phyloP scores from a whole-genome alignment of 2,888 invertebrate genomes.

The Hydroisotoma schaefferi region DNA sequence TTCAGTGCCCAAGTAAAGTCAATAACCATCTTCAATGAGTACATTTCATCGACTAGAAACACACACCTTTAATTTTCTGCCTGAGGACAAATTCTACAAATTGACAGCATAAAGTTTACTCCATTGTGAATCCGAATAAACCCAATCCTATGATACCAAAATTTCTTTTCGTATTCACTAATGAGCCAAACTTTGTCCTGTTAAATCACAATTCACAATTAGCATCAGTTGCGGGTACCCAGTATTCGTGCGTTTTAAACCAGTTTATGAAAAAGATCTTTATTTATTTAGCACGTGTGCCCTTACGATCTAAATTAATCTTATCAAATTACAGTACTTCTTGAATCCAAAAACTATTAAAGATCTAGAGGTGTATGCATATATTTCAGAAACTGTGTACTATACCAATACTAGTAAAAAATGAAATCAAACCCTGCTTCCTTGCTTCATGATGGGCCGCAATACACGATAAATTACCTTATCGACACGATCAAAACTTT shows the following conservation, averaged over 20 bases:
- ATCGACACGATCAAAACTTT: too few species aligned
- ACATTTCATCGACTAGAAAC: slow-evolving; percentile 15
- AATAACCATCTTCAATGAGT: slow-evolving; percentile 5
- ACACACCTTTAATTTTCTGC: slow-evolving; percentile 11
- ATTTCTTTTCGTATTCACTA: slow-evolving; percentile 3
- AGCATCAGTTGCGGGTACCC: background rate
- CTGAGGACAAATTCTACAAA: slow-evolving; percentile 7
- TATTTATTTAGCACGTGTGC: background rate
- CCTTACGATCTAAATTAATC: too few species aligned
- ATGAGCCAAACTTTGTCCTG: slow-evolving; percentile 13
- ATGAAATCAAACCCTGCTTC: too few species aligned
- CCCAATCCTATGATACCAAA: background rate
- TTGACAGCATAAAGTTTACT: slow-evolving; percentile 4
- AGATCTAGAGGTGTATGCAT: too few species aligned
- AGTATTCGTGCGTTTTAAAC: background rate
- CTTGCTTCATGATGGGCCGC: too few species aligned
- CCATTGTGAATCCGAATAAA: background rate
- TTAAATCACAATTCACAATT: slow-evolving; percentile 14
- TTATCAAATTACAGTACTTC: too few species aligned
- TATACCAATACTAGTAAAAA: too few species aligned
- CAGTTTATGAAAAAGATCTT: background rate
- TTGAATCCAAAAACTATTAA: too few species aligned
- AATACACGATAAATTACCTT: too few species aligned
- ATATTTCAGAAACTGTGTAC: too few species aligned
- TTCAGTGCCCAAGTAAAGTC: slow-evolving; percentile 16